Evolutionary conservation across 2,113 vertebrate species (phyloP).

Genomic region (Xenopus laevis): DNA sequence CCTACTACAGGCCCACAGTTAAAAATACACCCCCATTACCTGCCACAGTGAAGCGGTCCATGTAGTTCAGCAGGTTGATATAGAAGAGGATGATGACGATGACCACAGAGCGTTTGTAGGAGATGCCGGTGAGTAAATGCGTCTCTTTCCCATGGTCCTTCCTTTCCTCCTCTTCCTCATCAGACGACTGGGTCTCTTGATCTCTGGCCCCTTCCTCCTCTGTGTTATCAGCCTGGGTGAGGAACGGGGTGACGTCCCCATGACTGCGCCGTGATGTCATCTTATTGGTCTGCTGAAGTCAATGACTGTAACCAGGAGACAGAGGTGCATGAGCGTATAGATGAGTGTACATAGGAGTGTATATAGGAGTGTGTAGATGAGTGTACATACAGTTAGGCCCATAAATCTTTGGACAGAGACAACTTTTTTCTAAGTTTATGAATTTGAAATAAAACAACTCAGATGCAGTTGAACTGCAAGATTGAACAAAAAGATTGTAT

Average conservation of each 20-base stretch:
- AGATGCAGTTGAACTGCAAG: too few relatives aligned
- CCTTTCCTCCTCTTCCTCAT: conserved; percentile 39
- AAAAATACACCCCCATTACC: conserved; percentile 58
- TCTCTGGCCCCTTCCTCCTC: conserved; percentile 58
- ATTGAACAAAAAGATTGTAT: too few relatives aligned
- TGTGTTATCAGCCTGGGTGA: conserved; percentile 73
- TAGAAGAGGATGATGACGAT: conserved; percentile 78
- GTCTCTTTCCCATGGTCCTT: conserved; percentile 49
- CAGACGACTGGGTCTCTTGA: conserved; percentile 44
- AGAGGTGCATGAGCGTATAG: background rate
- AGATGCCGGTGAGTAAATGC: conserved; percentile 71
- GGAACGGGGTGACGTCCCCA: conserved; percentile 69
- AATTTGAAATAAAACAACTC: too few relatives aligned
- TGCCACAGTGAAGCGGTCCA: conserved; percentile 90
- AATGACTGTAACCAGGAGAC: too few relatives aligned
- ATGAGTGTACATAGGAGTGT: too few relatives aligned
- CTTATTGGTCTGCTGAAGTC: too few relatives aligned
- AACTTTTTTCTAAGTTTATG: too few relatives aligned
- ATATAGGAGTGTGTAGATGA: too few relatives aligned
- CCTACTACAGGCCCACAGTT: too few relatives aligned
- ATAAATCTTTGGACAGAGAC: too few relatives aligned
- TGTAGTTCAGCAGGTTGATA: conserved; percentile 89
- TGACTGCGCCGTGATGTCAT: conserved; percentile 49
- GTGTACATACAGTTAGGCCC: too few relatives aligned
- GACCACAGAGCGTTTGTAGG: conserved; percentile 58